Conservation (phyloP, 2,113 vertebrate species). For the Capreolus pygargus region DNA sequence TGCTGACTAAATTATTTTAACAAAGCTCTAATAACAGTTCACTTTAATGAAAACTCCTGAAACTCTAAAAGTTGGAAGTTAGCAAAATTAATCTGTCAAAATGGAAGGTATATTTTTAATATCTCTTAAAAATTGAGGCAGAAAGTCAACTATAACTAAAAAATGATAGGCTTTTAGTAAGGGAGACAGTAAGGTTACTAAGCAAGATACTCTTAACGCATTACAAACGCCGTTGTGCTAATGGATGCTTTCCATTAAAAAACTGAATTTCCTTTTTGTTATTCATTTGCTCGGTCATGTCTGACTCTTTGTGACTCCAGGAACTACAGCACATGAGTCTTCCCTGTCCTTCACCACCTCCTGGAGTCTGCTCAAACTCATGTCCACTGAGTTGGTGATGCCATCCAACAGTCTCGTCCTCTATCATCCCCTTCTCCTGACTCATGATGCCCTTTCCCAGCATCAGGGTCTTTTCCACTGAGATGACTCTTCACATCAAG, state of each 20-base stretch:
- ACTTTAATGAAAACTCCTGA: not conserved
- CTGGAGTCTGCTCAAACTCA: not conserved
- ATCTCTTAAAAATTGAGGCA: not conserved
- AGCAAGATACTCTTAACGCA: not conserved
- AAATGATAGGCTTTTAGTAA: not conserved
- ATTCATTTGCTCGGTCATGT: not conserved
- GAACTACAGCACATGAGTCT: not conserved
- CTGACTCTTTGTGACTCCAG: not conserved
- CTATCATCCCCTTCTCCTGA: not conserved
- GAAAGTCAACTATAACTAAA: not conserved
- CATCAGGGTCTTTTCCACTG: not conserved
- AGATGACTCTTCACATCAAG: not conserved
- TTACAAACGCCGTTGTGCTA: not conserved
- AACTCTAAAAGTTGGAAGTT: slow-evolving; percentile 15
- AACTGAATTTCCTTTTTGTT: not conserved
- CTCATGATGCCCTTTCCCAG: not conserved
- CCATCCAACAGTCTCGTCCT: not conserved
- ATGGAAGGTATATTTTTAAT: not conserved
- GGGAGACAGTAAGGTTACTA: not conserved
- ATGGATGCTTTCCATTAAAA: slow-evolving; percentile 4
- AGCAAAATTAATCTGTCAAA: slow-evolving; percentile 16
- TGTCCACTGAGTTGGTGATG: not conserved
- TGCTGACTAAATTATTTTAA: not conserved
- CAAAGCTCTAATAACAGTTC: not conserved
- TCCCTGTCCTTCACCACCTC: not conserved